Conservation (phyloP, 2,797 vertebrate genomes). For the Coccyzus lansbergi region DNA sequence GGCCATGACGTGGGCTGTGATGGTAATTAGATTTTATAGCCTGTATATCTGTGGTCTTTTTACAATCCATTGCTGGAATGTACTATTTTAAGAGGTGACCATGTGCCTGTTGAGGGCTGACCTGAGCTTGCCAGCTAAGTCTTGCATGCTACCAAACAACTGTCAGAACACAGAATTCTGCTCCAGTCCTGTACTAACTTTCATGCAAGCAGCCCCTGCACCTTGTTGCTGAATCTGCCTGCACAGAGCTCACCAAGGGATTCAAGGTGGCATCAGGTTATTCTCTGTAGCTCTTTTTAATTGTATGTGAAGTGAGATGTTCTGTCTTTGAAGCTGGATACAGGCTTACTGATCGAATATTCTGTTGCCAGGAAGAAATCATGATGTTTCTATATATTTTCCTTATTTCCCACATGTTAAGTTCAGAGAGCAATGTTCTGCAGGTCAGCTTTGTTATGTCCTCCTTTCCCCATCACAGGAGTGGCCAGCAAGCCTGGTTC, state of each 20-base stretch:
- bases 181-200: background rate
- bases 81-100: constrained; percentile 61
- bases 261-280: background rate
- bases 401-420: background rate
- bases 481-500: background rate
- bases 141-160: constrained; percentile 27
- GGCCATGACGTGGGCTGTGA: background rate
- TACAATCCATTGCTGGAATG: constrained; percentile 31
- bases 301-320: background rate
- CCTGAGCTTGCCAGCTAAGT: constrained; percentile 1
- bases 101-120: constrained; percentile 33
- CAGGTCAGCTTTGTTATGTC: background rate
- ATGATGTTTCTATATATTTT: background rate
- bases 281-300: background rate
- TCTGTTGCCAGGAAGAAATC: background rate
- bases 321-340: background rate
- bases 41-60: constrained; percentile 18
- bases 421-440: background rate
- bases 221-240: background rate
- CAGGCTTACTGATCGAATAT: background rate
- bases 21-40: background rate
- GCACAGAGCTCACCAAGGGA: background rate
- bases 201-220: background rate
- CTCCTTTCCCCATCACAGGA: background rate
- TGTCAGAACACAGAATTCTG: background rate